These are phyloP conservation scores for Microtus montanus DNA, from an alignment of 2,113 vertebrate genomes.

Conservation along the genomic window DNA sequence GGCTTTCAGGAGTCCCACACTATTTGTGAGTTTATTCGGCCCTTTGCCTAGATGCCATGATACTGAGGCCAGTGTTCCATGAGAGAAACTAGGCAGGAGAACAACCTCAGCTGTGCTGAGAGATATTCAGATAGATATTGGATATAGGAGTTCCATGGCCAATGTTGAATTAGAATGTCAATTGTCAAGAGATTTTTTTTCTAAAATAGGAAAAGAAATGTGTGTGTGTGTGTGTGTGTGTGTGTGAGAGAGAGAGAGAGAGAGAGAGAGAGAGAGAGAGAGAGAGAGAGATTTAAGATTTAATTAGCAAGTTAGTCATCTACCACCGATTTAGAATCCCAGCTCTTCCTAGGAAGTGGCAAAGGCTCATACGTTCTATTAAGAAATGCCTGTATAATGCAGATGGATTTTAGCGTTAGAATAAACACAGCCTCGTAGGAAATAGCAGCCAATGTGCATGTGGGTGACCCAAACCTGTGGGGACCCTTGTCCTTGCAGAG, in stretches of 20 bases:
- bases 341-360: not conserved
- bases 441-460: not conserved
- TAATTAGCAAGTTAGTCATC: conserved; percentile 25
- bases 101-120: not conserved
- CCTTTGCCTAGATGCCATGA: not conserved
- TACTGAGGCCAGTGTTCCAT: not conserved
- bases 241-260: not conserved
- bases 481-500: not conserved
- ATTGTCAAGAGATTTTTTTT: not conserved
- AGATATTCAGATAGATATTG: not conserved
- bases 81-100: not conserved
- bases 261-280: not conserved
- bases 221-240: not conserved
- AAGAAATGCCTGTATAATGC: conserved; percentile 22
- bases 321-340: conserved; percentile 41
- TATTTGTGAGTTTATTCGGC: not conserved
- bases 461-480: not conserved
- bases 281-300: not conserved
- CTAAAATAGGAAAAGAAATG: not conserved
- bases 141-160: not conserved
- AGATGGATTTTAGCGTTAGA: conserved; percentile 60
- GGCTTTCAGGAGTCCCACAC: not conserved
- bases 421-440: conserved; percentile 28
- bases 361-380: conserved; percentile 28
- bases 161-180: not conserved